These are phyloP conservation scores for Formica aserva DNA, from an alignment of 2,888 invertebrate species.

Conservation along the genomic window DNA sequence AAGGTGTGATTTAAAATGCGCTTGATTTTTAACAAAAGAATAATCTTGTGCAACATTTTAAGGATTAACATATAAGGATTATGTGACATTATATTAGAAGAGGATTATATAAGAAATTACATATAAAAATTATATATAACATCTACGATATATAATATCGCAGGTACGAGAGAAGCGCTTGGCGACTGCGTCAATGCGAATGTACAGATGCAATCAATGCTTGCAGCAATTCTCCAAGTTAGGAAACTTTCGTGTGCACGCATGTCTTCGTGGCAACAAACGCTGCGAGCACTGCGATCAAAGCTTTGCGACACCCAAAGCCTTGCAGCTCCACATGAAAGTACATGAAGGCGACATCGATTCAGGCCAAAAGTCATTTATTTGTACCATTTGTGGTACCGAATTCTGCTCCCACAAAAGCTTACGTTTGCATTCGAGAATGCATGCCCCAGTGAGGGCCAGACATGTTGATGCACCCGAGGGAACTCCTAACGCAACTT, in stretches of 20 bases:
- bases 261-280: conserved; percentile 83
- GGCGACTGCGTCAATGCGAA: conserved; percentile 76
- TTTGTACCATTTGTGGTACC: conserved; percentile 90
- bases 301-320: conserved; percentile 86
- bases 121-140: not conserved
- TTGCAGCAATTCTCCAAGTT: conserved; percentile 85
- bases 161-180: conserved; percentile 80
- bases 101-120: not conserved
- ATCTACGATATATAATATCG: not conserved
- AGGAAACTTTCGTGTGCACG: conserved; percentile 85
- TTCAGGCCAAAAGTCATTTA: conserved; percentile 83
- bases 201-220: conserved; percentile 86
- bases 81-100: not conserved
- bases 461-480: conserved; percentile 86
- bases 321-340: conserved; percentile 89
- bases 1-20: conserved; percentile 76
- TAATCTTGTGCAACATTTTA: not conserved
- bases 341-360: conserved; percentile 81
- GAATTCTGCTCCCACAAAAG: conserved; percentile 89
- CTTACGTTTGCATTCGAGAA: conserved; percentile 90
- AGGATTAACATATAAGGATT: conserved; percentile 5
- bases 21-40: not conserved
- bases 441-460: conserved; percentile 90
- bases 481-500: conserved; percentile 80
- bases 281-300: conserved; percentile 82